Conservation (phyloP, 2,797 vertebrate species). For the Acrossocheilus wenchowensis region DNA sequence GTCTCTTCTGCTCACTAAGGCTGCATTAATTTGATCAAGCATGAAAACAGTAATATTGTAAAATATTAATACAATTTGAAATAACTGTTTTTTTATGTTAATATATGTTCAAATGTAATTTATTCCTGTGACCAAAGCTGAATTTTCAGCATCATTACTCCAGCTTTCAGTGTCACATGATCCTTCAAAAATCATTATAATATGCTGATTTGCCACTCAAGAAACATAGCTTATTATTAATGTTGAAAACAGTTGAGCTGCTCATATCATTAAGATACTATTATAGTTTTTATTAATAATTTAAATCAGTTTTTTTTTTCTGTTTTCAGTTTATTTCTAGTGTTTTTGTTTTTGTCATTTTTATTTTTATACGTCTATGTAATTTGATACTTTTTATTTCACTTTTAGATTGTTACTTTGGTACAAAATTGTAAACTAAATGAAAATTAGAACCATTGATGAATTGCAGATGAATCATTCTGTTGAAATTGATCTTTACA, state of each 20-base stretch:
- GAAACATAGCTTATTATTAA: neutral
- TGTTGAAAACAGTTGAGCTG: neutral
- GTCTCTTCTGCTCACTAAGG: neutral
- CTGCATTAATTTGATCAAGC: neutral
- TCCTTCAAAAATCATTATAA: neutral
- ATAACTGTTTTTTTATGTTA: too few species aligned
- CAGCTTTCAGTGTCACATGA: neutral
- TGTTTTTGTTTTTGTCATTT: too few species aligned
- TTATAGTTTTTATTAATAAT: too few species aligned
- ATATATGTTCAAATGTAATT: too few species aligned
- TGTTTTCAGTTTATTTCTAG: too few species aligned
- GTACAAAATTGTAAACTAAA: neutral
- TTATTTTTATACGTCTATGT: too few species aligned
- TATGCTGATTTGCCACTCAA: neutral
- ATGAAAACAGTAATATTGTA: too few species aligned
- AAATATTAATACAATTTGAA: too few species aligned
- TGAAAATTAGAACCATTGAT: neutral
- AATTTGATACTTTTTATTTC: neutral
- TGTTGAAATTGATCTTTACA: neutral
- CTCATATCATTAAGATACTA: neutral
- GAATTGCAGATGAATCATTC: neutral
- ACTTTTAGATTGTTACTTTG: neutral
- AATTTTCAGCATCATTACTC: too few species aligned
- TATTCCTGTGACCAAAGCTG: too few species aligned
- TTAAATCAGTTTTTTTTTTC: too few species aligned